phyloP scores from a whole-genome alignment of 2,797 vertebrate species.

The Falco concolor region DNA sequence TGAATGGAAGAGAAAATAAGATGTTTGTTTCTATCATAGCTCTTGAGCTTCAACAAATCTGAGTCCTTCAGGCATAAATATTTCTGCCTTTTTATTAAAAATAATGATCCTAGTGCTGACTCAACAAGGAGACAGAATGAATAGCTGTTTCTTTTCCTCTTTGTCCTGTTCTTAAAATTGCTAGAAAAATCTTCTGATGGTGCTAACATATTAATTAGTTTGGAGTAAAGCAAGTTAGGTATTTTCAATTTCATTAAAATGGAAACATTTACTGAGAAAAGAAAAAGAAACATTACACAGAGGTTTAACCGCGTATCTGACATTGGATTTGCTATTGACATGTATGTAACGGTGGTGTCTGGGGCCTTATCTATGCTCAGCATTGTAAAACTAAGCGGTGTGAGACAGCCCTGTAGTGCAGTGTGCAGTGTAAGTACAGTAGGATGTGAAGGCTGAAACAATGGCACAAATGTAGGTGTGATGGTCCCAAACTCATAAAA shows the following conservation, averaged over 20 bases:
- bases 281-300: neutral
- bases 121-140: neutral
- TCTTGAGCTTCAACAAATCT: neutral
- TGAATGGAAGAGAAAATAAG: neutral
- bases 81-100: neutral
- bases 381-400: neutral
- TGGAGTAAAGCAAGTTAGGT: neutral
- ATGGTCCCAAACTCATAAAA: neutral
- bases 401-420: neutral
- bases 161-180: neutral
- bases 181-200: neutral
- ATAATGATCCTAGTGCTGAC: neutral
- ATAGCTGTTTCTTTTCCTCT: neutral
- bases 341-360: neutral
- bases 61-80: neutral
- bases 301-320: neutral
- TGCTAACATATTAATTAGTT: neutral
- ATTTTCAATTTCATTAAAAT: neutral
- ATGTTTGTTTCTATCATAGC: neutral
- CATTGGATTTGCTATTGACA: neutral
- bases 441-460: neutral
- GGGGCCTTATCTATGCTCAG: neutral
- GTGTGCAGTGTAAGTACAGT: accelerated
- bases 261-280: neutral
- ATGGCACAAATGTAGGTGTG: neutral